Percentiles rank a stretch among this genome's conserved stretches.
Conservation (phyloP, 1,140 invertebrate genomes). For the Sycophila sp. region DNA sequence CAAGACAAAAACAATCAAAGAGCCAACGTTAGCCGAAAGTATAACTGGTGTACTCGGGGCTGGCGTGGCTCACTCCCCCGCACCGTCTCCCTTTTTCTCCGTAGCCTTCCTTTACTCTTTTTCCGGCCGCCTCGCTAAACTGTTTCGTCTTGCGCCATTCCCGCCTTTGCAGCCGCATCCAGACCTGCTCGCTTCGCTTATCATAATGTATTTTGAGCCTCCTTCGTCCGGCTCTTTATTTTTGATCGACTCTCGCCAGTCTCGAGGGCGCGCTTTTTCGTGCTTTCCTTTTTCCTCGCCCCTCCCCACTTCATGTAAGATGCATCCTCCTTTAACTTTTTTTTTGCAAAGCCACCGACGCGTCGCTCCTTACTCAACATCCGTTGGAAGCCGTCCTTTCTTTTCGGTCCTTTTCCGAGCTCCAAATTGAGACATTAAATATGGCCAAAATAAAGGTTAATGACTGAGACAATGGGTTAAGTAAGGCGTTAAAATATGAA, state of each 20-base stretch:
- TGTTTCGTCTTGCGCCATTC: constrained; percentile 35
- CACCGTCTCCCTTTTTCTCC: neutral
- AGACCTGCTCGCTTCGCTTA: constrained; percentile 29
- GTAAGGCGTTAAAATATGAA: no score
- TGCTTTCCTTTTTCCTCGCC: constrained; percentile 26
- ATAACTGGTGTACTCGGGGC: neutral
- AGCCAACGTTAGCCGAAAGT: neutral
- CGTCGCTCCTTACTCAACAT: no score
- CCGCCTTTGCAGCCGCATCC: neutral
- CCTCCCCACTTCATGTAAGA: no score
- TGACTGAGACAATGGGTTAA: no score
- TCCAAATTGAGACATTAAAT: no score
- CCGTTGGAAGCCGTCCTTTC: no score
- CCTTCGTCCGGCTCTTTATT: constrained; percentile 35
- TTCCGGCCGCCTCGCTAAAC: constrained; percentile 19
- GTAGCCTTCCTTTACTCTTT: neutral
- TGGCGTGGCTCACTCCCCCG: no score
- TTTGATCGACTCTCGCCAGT: constrained; percentile 26
- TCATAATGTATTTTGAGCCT: constrained; percentile 37
- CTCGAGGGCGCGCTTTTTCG: constrained; percentile 2
- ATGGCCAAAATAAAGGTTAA: no score
- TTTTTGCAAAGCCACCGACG: no score
- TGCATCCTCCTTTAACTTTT: no score
- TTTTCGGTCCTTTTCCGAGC: no score
- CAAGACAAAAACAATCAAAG: neutral